Evolutionary conservation across 1,140 invertebrate genomes (phyloP).

Genomic region (Microplitis mediator): DNA sequence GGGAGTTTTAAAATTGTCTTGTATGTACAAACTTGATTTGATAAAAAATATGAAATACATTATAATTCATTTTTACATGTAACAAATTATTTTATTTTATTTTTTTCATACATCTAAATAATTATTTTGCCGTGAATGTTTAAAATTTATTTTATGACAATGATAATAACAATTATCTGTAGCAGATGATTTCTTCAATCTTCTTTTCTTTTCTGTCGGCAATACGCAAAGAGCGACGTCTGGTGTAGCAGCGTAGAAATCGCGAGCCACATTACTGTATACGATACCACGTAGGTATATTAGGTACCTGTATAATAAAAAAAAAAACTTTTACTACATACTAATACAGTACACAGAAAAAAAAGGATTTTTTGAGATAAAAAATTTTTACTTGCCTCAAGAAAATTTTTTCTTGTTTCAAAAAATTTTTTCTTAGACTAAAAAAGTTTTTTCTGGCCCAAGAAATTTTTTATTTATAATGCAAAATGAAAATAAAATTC

Average conservation of each 20-base stretch:
- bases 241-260: conserved; percentile 57
- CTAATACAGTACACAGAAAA: background rate
- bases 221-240: conserved; percentile 54
- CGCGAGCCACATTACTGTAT: conserved; percentile 58
- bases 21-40: too few relatives aligned
- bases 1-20: background rate
- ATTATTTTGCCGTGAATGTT: background rate
- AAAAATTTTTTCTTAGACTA: too few relatives aligned
- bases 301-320: conserved; percentile 59
- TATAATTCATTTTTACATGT: too few relatives aligned
- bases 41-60: too few relatives aligned
- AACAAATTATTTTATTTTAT: background rate
- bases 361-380: conserved; percentile 17
- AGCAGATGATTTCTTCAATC: background rate
- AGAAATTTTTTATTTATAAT: too few relatives aligned
- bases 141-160: background rate
- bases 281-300: conserved; percentile 62
- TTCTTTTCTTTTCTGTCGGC: conserved; percentile 47
- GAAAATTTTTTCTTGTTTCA: too few relatives aligned
- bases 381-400: background rate
- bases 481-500: too few relatives aligned
- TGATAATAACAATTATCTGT: background rate
- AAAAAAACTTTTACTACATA: conserved; percentile 29
- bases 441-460: background rate
- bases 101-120: background rate